These are phyloP conservation scores for Drosophila bipectinata DNA, from an alignment of 1,140 invertebrate genomes.

Conservation along the genomic window DNA sequence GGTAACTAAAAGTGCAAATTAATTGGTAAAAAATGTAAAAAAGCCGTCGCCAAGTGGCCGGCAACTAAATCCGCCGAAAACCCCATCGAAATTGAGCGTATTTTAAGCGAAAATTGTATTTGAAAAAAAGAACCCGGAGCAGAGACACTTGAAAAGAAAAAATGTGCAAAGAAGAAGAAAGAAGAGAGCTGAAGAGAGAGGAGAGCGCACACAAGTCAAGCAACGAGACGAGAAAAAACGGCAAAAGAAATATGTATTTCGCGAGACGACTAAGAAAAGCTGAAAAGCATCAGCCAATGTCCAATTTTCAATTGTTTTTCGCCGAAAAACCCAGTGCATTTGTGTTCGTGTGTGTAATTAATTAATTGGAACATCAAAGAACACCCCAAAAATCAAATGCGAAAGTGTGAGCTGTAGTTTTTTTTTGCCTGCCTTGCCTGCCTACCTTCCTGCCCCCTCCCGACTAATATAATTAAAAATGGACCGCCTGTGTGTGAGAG, in stretches of 20 bases:
- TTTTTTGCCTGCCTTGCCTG: slow-evolving; percentile 25
- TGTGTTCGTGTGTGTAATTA: slow-evolving; percentile 50
- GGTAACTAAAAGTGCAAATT: slow-evolving; percentile 73
- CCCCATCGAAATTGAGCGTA: slow-evolving; percentile 51
- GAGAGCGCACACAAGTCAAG: slow-evolving; percentile 59
- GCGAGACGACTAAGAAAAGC: slow-evolving; percentile 69
- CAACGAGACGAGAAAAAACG: slow-evolving; percentile 70
- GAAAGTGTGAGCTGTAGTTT: slow-evolving; percentile 46
- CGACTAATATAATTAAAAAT: slow-evolving; percentile 72
- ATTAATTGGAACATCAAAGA: slow-evolving; percentile 64
- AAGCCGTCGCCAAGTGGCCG: slow-evolving; percentile 54
- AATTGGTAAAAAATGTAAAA: slow-evolving; percentile 60
- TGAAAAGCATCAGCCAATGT: slow-evolving; percentile 67
- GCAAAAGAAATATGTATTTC: slow-evolving; percentile 84
- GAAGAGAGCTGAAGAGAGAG: slow-evolving; percentile 38
- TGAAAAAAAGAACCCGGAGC: slow-evolving; percentile 56
- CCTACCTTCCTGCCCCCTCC: slow-evolving; percentile 1
- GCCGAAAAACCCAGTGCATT: slow-evolving; percentile 61
- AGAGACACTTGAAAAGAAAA: slow-evolving; percentile 79
- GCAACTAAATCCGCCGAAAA: slow-evolving; percentile 51
- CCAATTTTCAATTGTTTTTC: slow-evolving; percentile 72
- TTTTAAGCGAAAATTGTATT: slow-evolving; percentile 69
- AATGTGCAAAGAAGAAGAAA: slow-evolving; percentile 80
- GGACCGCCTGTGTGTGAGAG: slow-evolving; percentile 44
- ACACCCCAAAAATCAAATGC: slow-evolving; percentile 32